Percentiles rank a stretch among this genome's conserved stretches.
Conservation (phyloP, 1,140 invertebrate species). For the Drosophila takahashii region DNA sequence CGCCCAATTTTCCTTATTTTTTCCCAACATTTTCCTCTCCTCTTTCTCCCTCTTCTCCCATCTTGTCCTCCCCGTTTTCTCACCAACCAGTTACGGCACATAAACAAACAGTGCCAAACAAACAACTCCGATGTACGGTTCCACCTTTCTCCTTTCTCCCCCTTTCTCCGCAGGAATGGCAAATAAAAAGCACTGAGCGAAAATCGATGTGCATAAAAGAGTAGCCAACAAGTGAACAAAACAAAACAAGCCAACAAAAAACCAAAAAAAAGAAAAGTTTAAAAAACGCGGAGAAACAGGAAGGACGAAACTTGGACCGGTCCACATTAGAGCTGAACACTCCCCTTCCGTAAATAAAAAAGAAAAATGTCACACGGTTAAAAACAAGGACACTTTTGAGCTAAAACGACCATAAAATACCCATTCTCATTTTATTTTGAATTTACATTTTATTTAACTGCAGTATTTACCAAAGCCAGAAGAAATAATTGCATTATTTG, state of each 20-base stretch:
- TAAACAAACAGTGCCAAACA: slow-evolving; percentile 68
- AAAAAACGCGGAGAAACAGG: slow-evolving; percentile 28
- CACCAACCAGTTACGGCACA: slow-evolving; percentile 70
- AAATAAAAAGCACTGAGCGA: slow-evolving; percentile 83
- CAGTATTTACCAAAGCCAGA: too few relatives aligned
- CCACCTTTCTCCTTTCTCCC: slow-evolving; percentile 17
- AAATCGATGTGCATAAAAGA: slow-evolving; percentile 82
- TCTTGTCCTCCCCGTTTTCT: slow-evolving; percentile 2
- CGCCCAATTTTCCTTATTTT: not conserved
- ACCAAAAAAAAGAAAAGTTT: slow-evolving; percentile 7
- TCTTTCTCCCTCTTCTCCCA: not conserved
- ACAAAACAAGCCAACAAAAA: slow-evolving; percentile 38
- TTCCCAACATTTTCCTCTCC: not conserved
- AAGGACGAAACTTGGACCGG: slow-evolving; percentile 47
- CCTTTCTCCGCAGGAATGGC: slow-evolving; percentile 25
- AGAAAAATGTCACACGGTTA: slow-evolving; percentile 64
- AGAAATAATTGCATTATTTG: too few relatives aligned
- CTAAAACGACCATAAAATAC: not conserved
- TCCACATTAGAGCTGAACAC: slow-evolving; percentile 51
- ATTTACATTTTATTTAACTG: too few relatives aligned
- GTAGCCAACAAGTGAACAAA: slow-evolving; percentile 73
- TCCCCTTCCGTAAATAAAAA: slow-evolving; percentile 24
- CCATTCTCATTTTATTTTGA: not conserved
- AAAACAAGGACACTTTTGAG: not conserved
- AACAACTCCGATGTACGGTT: slow-evolving; percentile 46